Conservation (phyloP, 2,113 vertebrate genomes). For the Chrysemys picta region DNA sequence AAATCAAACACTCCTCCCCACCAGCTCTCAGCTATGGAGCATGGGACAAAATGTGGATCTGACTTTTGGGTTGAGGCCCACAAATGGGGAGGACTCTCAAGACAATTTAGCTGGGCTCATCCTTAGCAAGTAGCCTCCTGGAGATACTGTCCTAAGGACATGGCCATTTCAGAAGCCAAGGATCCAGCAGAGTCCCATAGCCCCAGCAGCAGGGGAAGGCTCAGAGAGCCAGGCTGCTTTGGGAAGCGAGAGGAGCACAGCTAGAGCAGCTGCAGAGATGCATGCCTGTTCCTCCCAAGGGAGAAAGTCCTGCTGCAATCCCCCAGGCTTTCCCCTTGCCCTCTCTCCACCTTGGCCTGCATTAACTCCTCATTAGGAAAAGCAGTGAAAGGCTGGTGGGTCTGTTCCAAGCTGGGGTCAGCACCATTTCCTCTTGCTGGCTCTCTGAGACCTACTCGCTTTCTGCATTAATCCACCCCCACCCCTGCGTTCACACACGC, state of each 20-base stretch:
- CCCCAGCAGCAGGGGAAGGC: not conserved
- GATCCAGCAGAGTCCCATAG: not conserved
- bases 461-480: not conserved
- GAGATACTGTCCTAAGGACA: not conserved
- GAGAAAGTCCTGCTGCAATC: not conserved
- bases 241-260: not conserved
- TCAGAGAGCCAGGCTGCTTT: not conserved
- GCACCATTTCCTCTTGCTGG: slow-evolving; percentile 10
- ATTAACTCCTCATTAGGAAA: not conserved
- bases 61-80: not conserved
- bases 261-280: not conserved
- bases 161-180: not conserved
- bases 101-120: not conserved
- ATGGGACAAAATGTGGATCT: not conserved
- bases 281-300: not conserved
- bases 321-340: not conserved
- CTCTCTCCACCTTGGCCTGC: not conserved
- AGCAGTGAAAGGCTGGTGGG: not conserved
- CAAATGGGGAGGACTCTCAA: not conserved
- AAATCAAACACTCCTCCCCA: not conserved
- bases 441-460: not conserved
- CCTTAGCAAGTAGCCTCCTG: not conserved
- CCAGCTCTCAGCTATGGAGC: not conserved
- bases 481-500: not conserved
- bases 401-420: not conserved